Evolutionary conservation across 2,113 vertebrate species (phyloP), one percentile per base, ranked within the genome.

Genomic region (Poeciliopsis occidentalis): DNA sequence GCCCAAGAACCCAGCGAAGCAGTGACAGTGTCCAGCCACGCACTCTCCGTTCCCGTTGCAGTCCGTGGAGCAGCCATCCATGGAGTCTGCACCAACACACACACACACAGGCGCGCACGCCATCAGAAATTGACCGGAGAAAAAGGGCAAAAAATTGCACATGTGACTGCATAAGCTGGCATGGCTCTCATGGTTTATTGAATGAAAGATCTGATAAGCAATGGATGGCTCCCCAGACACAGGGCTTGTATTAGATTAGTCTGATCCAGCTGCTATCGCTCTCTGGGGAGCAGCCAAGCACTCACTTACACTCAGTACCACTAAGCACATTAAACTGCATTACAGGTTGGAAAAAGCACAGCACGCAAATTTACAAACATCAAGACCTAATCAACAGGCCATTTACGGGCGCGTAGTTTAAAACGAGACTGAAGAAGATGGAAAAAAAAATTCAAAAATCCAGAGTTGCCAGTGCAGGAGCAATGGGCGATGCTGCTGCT

Each of bases 11-110:
- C 97, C 97, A 12, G 96, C 94, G 77, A 98, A 99, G 91, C 97
- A 99, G 90, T 98, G 97, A 84, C 97, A 99, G 90, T 97, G 97
- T 51, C 97, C 97, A 0, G 97, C 97, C 65, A 99, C 97, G 70
- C 97, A 99, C 86, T 99, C 97, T 88, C 97, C 97, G 39, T 99
- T 99, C 66, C 97, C 97, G 80, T 98, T 97, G 82, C 97, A 99
- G 93, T 97, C 96, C 51, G 96, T 97, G 41, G 97, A 96, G 86
- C 97, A 99, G 77, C 97, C 97, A 80, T 97, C 97, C 96, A 98
- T 96, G 68, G 97, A 93, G 94, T 98, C 97, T 99, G 88, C 70
- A 77, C 13, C 69, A 26, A 30, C 62, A 75, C 75, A 73, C 64
- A 66, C 29, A 67, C 74, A 85, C 44, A 69, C 37, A 75, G n/a